A percentile compares a stretch with the other conserved stretches of the same genome.
Conservation (phyloP, 2,888 invertebrate genomes). For the Troilus luridus region DNA sequence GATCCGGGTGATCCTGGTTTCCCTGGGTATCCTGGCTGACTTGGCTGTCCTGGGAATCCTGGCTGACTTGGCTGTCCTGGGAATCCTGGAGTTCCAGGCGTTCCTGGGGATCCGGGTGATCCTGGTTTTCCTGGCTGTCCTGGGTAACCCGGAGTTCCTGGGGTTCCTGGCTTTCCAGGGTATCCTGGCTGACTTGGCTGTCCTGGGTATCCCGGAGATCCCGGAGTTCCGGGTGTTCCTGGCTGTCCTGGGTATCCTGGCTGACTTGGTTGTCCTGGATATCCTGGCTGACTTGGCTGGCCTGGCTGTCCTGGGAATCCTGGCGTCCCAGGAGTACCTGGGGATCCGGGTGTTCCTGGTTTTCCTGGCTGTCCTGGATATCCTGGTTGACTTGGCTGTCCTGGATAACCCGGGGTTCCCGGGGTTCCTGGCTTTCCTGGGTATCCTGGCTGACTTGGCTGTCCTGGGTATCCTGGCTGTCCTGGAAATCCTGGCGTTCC, state of each 20-base stretch:
- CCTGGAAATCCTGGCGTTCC: constrained; percentile 63
- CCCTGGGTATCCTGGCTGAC: constrained; percentile 58
- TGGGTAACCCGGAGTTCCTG: constrained; percentile 64
- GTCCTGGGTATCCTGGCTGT: constrained; percentile 63
- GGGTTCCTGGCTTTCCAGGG: constrained; percentile 64
- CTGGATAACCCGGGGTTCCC: constrained; percentile 54
- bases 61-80: constrained; percentile 65
- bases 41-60: constrained; percentile 66
- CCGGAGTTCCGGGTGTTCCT: neutral
- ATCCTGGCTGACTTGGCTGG: constrained; percentile 68
- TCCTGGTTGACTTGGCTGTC: constrained; percentile 64
- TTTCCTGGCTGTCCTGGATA: constrained; percentile 66
- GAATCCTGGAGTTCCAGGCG: constrained; percentile 65
- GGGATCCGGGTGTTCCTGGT: constrained; percentile 67
- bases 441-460: constrained; percentile 63
- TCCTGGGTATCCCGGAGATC: constrained; percentile 61
- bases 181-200: constrained; percentile 61
- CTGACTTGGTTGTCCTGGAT: constrained; percentile 63
- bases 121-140: constrained; percentile 62
- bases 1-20: constrained; percentile 58
- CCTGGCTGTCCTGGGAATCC: constrained; percentile 69
- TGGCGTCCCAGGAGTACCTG: constrained; percentile 64
- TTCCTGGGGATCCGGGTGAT: constrained; percentile 66
- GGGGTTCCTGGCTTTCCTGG: constrained; percentile 60
- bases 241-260: constrained; percentile 63